Conservation (phyloP, 1,140 invertebrate genomes). For the Papilio polytes region DNA sequence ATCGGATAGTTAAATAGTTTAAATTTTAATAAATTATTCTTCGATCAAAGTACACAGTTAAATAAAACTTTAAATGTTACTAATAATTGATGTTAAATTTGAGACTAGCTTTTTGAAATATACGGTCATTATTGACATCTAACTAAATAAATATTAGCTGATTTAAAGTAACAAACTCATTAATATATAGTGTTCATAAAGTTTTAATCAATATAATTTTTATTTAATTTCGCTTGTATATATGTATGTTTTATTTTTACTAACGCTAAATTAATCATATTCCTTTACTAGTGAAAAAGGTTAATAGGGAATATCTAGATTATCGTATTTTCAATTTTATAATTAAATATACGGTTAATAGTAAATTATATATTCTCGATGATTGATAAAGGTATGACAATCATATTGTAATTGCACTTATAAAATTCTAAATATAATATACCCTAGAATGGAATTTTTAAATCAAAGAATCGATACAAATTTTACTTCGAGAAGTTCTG, state of each 20-base stretch:
- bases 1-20: neutral
- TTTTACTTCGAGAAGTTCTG: neutral
- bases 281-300: slow-evolving; percentile 69
- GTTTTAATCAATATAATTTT: neutral
- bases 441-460: neutral
- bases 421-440: neutral
- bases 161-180: slow-evolving; percentile 32
- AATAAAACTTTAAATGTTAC: neutral
- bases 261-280: slow-evolving; percentile 62
- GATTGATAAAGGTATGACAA: slow-evolving; percentile 9
- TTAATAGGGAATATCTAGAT: neutral
- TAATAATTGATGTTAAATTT: slow-evolving; percentile 51
- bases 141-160: slow-evolving; percentile 19
- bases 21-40: neutral
- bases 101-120: slow-evolving; percentile 80
- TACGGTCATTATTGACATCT: slow-evolving; percentile 58
- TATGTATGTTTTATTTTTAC: slow-evolving; percentile 27
- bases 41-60: neutral
- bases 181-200: slow-evolving; percentile 32
- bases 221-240: slow-evolving; percentile 27
- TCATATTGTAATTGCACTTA: neutral
- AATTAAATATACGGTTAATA: neutral
- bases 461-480: neutral
- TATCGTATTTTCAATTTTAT: neutral
- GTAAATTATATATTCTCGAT: neutral